These are phyloP conservation scores for Cheirogaleus medius DNA, from an alignment of 2,113 vertebrate species.

Conservation along the genomic window DNA sequence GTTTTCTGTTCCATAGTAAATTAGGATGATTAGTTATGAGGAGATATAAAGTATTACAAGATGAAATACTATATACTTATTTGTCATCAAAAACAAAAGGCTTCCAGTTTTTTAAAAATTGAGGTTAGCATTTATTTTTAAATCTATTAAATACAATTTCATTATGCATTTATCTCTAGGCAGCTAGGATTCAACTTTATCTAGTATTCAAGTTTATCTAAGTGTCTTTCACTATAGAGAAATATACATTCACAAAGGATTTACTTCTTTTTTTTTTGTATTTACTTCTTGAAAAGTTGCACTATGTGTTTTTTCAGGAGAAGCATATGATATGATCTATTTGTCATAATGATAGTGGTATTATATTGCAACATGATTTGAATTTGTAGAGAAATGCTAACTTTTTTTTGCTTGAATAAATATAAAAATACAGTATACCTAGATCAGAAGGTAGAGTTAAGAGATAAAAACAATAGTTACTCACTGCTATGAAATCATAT, in stretches of 20 bases:
- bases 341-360: conserved; percentile 22
- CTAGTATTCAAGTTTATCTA: background rate
- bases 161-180: conserved; percentile 17
- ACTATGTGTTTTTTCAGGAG: conserved; percentile 9
- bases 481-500: background rate
- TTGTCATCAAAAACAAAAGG: background rate
- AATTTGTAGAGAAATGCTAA: conserved; percentile 37
- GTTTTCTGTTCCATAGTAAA: background rate
- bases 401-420: conserved; percentile 33
- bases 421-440: conserved; percentile 6
- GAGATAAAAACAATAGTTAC: conserved; percentile 4
- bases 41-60: background rate
- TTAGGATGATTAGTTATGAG: background rate
- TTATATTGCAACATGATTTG: background rate
- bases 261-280: conserved; percentile 15
- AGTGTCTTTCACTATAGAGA: conserved; percentile 38
- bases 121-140: conserved; percentile 32
- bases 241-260: conserved; percentile 19
- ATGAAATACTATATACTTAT: conserved; percentile 5
- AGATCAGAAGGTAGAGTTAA: background rate
- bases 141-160: conserved; percentile 46
- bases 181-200: conserved; percentile 1
- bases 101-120: background rate
- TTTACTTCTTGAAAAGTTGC: conserved; percentile 38
- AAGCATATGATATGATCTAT: conserved; percentile 1